These are phyloP conservation scores for Cettia cetti DNA, from an alignment of 2,113 vertebrate species.

Conservation along the genomic window DNA sequence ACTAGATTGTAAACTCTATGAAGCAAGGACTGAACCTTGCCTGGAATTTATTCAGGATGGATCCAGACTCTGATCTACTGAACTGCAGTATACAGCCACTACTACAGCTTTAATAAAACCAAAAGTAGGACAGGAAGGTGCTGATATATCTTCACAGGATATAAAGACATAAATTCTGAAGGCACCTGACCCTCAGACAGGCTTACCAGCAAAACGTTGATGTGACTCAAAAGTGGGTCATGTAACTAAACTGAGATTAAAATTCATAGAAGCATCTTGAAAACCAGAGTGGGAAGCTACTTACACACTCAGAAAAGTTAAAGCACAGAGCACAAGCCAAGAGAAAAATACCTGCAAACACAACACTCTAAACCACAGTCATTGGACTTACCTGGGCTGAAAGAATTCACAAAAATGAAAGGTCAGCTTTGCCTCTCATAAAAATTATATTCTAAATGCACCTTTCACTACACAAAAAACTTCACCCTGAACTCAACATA, in stretches of 20 bases:
- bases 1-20: background rate
- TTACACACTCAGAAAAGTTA: background rate
- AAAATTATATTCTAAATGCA: rapidly evolving
- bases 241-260: background rate
- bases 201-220: background rate
- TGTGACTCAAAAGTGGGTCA: background rate
- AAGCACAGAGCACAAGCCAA: background rate
- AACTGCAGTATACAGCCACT: background rate
- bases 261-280: background rate
- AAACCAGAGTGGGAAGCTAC: background rate
- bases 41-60: background rate
- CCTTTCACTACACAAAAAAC: background rate
- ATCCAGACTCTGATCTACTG: background rate
- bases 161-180: background rate
- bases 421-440: rapidly evolving
- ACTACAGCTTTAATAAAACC: background rate
- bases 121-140: background rate
- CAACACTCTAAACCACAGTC: background rate
- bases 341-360: background rate
- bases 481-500: rapidly evolving
- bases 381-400: rapidly evolving
- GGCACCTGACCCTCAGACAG: background rate
- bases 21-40: background rate
- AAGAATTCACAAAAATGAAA: rapidly evolving
- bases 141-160: background rate